phyloP scores from a whole-genome alignment of 1,140 invertebrate species.

The Drosophila novamexicana region DNA sequence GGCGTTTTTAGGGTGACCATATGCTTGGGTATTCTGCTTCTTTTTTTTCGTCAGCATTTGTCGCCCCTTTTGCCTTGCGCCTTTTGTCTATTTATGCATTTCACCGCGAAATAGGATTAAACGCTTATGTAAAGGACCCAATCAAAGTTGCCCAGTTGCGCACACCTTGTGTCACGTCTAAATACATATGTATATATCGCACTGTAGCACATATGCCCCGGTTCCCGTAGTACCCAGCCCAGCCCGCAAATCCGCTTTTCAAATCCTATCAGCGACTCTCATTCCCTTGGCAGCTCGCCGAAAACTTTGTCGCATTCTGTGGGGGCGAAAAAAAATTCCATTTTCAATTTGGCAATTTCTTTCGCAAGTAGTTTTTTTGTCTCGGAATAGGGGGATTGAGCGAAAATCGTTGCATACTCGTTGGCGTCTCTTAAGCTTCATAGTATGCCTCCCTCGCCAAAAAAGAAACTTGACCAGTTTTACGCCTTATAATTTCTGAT shows the following conservation, averaged over 20 bases:
- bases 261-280: conserved; percentile 65
- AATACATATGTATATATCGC: conserved; percentile 28
- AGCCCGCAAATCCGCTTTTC: conserved; percentile 68
- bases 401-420: conserved; percentile 53
- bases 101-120: conserved; percentile 84
- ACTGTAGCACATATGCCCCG: conserved; percentile 56
- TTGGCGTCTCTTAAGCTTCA: conserved; percentile 39
- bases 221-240: conserved; percentile 47
- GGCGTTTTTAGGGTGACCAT: conserved; percentile 42
- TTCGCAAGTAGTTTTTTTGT: conserved; percentile 21
- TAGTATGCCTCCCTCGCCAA: background rate
- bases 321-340: conserved; percentile 60
- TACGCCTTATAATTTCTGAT: conserved; percentile 80
- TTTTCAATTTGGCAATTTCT: conserved; percentile 73
- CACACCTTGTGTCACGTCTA: conserved; percentile 75
- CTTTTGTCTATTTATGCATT: conserved; percentile 83
- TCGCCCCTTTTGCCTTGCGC: conserved; percentile 35
- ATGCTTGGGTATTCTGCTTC: conserved; percentile 44
- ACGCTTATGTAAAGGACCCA: conserved; percentile 82
- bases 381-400: background rate
- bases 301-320: conserved; percentile 62
- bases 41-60: conserved; percentile 47
- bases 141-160: conserved; percentile 70
- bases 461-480: conserved; percentile 61
- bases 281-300: background rate